Evolutionary conservation across 2,113 vertebrate genomes (phyloP), one percentile per base, ranked within the genome.

Genomic region (Pao palembangensis): DNA sequence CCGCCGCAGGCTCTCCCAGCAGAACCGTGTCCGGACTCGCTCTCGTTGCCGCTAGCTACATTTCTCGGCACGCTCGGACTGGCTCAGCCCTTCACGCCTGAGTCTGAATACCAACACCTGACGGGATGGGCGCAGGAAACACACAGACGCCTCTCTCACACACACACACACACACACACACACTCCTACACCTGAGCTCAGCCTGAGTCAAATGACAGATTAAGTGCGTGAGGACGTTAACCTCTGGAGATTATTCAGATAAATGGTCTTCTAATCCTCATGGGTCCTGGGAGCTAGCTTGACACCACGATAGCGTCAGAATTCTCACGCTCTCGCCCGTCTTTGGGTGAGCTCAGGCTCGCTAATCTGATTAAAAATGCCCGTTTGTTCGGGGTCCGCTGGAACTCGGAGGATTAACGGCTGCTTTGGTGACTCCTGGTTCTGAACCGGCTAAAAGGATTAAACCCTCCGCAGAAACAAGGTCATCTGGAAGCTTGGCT

Each of bases 51-150:
- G 16, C 62, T 79, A 84, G 87, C 77, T 71, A 82, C 65, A 82
- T 85, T 83, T 87, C 79, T 71, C 68, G 55, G 83, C 85, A 80
- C 63, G 85, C 83, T 81, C 62, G 74, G 60, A 90, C 87, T 80
- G 76, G 85, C 82, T 87, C 51, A 31, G 71, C 73, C 78, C 69
- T 80, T 81, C 80, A 51, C 73, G 75, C 69, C 81, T 87, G 69
- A 60, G 67, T 69, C 71, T 75, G 79, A 75, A 81, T 85, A 79
- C 70, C 66, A 74, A 80, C 79, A 67, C 59, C 55, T 80, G 60
- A 66, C 59, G 34, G 31, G 8, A 2, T 5, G 23, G 5, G 23
- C 2, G 23, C 23, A 25, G 15, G 2, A 44, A 2, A 44, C 43
- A 44, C 43, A 44, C 43, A 44, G 1, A 15, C 5, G 5, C 43